Evolutionary conservation across 1,140 invertebrate genomes (phyloP), one percentile per base, ranked within the genome.

Genomic region (Colletes gigas): DNA sequence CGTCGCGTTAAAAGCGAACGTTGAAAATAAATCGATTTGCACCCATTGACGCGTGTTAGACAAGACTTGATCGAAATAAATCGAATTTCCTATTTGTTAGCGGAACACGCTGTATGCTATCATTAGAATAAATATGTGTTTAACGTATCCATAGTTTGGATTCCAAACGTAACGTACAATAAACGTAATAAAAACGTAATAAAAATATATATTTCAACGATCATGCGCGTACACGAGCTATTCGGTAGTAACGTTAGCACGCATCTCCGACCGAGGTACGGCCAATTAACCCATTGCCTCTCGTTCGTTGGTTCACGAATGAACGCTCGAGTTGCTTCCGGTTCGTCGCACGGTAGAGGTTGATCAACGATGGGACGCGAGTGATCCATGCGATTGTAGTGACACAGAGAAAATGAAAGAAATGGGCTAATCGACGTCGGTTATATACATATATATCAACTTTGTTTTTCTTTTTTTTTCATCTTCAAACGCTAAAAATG

Each of bases 401-500:
- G 39, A 69, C 15, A 19, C 21, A 12, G 50, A 47, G n/a, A 65
- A 17, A 19, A 59, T 30, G 5, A 52, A 69, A 75, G 60, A 62
- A 85, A 86, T 79, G 81, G 71, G 81, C 59, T 83, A 80, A 85
- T 80, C 72, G 76, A 86, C 62, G 54, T 66, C 14, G 52, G 55
- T 83, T 65, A 84, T 67, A 59, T 41, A 39, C 39, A 63, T 63
- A 63, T 41, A 63, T 78, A 75, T 75, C 52, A 70, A 85, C 67
- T 85, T 74, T 78, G 59, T 82, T 79, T 75, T 63, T 76, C 67
- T 85, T 74, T 78, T 55, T 82, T 79, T 75, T 63, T 76, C 17
- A 17, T 78, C 14, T 75, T 87, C 76, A 78, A 81, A 57, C 57
- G 71, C 71, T 75, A 91, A 91, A 91, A 92, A 91, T 90, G 83